These are phyloP conservation scores for Drosophila macrospina DNA, from an alignment of 2,888 invertebrate species.

Conservation along the genomic window DNA sequence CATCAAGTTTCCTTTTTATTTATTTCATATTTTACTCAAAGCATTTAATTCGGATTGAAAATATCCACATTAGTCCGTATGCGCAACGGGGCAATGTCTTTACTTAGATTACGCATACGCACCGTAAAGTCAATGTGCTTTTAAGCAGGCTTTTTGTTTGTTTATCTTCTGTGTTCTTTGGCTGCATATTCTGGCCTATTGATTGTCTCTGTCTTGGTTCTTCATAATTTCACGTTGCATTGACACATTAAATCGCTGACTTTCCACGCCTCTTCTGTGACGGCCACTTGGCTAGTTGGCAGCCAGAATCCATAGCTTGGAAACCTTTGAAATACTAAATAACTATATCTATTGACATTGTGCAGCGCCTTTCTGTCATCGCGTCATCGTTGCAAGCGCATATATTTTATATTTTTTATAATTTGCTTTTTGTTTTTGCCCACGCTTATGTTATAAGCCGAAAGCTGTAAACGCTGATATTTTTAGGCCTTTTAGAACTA, in stretches of 20 bases:
- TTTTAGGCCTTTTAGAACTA: conserved; percentile 64
- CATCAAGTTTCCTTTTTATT: too few relatives aligned
- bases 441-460: conserved; percentile 65
- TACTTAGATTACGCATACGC: conserved; percentile 47
- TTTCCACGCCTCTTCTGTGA: conserved; percentile 41
- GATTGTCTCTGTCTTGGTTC: conserved; percentile 42
- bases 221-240: conserved; percentile 58
- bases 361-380: conserved; percentile 32
- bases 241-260: conserved; percentile 67
- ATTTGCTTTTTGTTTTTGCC: conserved; percentile 13
- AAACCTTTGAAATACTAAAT: conserved; percentile 75
- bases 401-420: conserved; percentile 36
- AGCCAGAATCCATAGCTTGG: conserved; percentile 39
- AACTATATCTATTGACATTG: conserved; percentile 79
- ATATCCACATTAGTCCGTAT: conserved; percentile 32
- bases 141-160: conserved; percentile 7
- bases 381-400: conserved; percentile 23
- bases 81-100: not conserved
- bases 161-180: conserved; percentile 1
- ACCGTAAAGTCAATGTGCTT: conserved; percentile 33
- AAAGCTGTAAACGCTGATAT: conserved; percentile 67
- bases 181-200: conserved; percentile 28
- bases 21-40: too few relatives aligned
- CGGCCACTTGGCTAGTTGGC: conserved; percentile 5
- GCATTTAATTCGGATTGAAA: not conserved